phyloP scores from a whole-genome alignment of 2,888 invertebrate species.

The Leptopilina drosophilae region DNA sequence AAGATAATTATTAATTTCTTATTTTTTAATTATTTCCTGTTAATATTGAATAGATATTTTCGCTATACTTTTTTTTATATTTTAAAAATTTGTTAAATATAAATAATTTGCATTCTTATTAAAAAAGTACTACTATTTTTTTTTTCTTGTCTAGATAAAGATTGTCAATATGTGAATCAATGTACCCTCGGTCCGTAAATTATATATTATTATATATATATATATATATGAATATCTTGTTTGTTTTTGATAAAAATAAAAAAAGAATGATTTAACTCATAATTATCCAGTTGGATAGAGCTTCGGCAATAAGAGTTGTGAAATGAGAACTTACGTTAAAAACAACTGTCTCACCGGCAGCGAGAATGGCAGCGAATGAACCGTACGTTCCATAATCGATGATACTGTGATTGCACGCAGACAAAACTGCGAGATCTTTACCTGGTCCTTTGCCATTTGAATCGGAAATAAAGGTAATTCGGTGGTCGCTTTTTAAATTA shows the following conservation, averaged over 20 bases:
- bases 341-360: constrained; percentile 75
- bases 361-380: constrained; percentile 75
- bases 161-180: constrained; percentile 31
- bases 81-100: constrained; percentile 1
- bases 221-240: too few species aligned
- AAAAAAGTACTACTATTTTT: constrained; percentile 12
- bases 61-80: constrained; percentile 8
- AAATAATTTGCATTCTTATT: neutral
- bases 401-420: constrained; percentile 77
- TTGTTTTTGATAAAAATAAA: too few species aligned
- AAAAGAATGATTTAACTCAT: constrained; percentile 67
- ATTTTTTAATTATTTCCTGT: constrained; percentile 7
- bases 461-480: constrained; percentile 71
- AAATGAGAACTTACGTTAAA: constrained; percentile 74
- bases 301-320: constrained; percentile 73
- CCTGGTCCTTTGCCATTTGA: constrained; percentile 71
- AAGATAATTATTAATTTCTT: constrained; percentile 23
- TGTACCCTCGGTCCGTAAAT: constrained; percentile 1
- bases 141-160: neutral
- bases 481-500: constrained; percentile 68
- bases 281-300: constrained; percentile 72
- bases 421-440: constrained; percentile 75
- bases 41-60: constrained; percentile 30
- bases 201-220: neutral
- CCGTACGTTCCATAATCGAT: constrained; percentile 77